phyloP scores from a whole-genome alignment of 1,140 invertebrate species.

The Diachasmimorpha longicaudata region DNA sequence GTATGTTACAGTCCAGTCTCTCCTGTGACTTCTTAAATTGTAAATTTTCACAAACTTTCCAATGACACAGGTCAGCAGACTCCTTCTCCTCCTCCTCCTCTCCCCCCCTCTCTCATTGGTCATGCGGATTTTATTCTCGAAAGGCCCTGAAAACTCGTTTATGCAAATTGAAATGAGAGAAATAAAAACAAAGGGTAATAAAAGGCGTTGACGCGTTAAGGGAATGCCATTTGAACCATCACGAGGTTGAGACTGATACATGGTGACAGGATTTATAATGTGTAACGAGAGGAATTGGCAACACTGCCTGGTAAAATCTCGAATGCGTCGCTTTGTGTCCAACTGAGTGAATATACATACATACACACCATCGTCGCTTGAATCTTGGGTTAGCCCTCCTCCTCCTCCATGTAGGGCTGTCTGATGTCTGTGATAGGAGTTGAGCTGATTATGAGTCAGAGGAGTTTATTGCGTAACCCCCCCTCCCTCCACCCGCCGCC shows the following conservation, averaged over 20 bases:
- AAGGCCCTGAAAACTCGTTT: not conserved
- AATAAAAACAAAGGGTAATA: not conserved
- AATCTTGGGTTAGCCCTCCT: not conserved
- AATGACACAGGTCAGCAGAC: not conserved
- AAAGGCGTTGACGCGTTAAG: constrained; percentile 1
- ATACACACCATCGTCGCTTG: not conserved
- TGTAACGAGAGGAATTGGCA: not conserved
- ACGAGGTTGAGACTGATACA: not conserved
- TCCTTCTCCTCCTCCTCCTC: no score
- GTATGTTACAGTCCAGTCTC: no score
- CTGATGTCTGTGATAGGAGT: not conserved
- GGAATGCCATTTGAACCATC: not conserved
- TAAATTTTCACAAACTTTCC: not conserved
- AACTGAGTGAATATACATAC: not conserved
- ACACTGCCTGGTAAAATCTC: not conserved
- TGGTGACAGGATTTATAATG: constrained; percentile 4
- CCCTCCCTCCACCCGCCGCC: no score
- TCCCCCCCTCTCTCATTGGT: not conserved
- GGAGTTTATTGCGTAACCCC: not conserved
- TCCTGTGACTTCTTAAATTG: not conserved
- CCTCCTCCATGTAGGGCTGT: not conserved
- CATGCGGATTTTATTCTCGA: not conserved
- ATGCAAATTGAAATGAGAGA: not conserved
- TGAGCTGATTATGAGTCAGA: not conserved
- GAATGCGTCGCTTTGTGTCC: not conserved